These are phyloP conservation scores for Pelodytes ibericus DNA, from an alignment of 2,797 vertebrate genomes.

Conservation along the genomic window DNA sequence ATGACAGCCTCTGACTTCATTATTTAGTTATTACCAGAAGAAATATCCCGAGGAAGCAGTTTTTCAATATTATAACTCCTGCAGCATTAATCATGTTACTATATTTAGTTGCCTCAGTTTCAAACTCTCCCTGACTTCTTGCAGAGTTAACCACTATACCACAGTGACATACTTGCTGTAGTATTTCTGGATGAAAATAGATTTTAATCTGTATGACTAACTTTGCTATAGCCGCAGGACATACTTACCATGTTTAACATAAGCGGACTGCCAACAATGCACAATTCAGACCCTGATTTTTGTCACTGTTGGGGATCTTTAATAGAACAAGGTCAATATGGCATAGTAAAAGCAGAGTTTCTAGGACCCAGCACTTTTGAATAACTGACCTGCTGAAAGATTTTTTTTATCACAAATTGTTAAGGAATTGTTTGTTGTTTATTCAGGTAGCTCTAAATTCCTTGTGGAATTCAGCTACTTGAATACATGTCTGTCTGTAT, in stretches of 20 bases:
- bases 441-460: no score
- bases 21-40: neutral
- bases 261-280: neutral
- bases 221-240: neutral
- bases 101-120: neutral
- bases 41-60: neutral
- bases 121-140: neutral
- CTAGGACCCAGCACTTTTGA: no score
- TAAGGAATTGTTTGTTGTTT: no score
- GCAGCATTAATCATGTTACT: neutral
- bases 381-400: no score
- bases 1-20: no score
- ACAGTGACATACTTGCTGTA: neutral
- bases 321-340: no score
- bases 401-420: no score
- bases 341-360: no score
- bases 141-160: neutral
- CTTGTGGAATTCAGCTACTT: no score
- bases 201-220: neutral
- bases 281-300: neutral
- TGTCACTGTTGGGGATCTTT: no score
- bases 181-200: neutral
- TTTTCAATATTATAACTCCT: neutral
- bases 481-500: no score
- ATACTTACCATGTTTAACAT: neutral